A percentile compares a stretch with the other conserved stretches of the same genome.
Evolutionary conservation across 2,797 vertebrate genomes (phyloP).

Genomic region (Chiloscyllium punctatum): DNA sequence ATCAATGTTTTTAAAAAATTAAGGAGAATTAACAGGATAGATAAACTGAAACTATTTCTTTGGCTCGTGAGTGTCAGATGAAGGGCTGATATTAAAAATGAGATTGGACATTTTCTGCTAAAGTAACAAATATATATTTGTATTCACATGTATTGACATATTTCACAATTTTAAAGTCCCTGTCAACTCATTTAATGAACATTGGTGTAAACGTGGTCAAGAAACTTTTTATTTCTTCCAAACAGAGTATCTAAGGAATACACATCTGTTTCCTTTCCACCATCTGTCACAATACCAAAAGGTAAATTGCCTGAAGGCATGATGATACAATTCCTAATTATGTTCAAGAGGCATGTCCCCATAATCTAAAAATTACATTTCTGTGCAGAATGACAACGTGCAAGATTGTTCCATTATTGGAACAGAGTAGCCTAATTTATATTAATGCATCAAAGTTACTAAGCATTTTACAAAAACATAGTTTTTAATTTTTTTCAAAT

Average conservation of each 20-base stretch:
- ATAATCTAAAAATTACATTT: conserved; percentile 29
- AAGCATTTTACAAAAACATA: neutral
- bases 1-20: no score
- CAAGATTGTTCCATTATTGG: neutral
- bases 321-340: conserved; percentile 32
- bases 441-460: conserved; percentile 17
- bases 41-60: no score
- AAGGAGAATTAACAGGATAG: no score
- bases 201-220: conserved; percentile 5
- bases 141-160: neutral
- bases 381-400: neutral
- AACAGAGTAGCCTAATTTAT: neutral
- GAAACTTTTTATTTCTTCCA: conserved; percentile 3
- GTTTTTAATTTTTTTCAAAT: neutral
- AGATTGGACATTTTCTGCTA: neutral
- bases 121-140: neutral
- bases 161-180: neutral
- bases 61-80: neutral
- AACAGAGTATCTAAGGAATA: conserved; percentile 13
- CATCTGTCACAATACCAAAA: conserved; percentile 22
- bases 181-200: neutral
- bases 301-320: neutral
- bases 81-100: no score
- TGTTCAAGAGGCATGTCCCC: conserved; percentile 25
- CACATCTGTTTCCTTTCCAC: conserved; percentile 26